phyloP scores from a whole-genome alignment of 2,113 vertebrate genomes.

The Emydocephalus ijimae region DNA sequence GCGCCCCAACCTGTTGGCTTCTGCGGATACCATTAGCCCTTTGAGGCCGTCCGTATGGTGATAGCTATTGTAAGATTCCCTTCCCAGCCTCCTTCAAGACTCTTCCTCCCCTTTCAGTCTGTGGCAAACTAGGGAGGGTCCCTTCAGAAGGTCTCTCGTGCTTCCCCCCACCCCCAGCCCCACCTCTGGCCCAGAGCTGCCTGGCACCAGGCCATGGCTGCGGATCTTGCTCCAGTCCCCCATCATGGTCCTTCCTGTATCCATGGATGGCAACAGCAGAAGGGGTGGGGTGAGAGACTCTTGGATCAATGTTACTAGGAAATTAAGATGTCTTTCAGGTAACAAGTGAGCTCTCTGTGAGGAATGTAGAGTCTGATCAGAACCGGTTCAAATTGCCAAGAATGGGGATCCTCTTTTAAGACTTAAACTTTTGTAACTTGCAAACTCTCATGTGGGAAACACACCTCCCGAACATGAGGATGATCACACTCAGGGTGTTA shows the following conservation, averaged over 20 bases:
- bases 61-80: not conserved
- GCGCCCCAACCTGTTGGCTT: fast-evolving
- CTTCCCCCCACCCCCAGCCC: not conserved
- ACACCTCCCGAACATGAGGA: not conserved
- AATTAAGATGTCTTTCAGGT: not conserved
- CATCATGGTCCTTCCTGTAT: not conserved
- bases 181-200: too few relatives aligned
- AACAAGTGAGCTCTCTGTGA: not conserved
- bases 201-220: not conserved
- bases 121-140: not conserved
- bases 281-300: not conserved
- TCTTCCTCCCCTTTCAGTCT: not conserved
- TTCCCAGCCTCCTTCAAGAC: not conserved
- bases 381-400: not conserved
- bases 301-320: not conserved
- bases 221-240: not conserved
- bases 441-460: not conserved
- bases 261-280: not conserved
- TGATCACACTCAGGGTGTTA: not conserved
- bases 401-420: not conserved
- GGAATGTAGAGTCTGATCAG: not conserved
- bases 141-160: not conserved
- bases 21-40: not conserved
- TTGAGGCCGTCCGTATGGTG: not conserved
- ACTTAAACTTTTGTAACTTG: not conserved